Conservation (phyloP, 2,113 vertebrate genomes). For the Sitta europaea region DNA sequence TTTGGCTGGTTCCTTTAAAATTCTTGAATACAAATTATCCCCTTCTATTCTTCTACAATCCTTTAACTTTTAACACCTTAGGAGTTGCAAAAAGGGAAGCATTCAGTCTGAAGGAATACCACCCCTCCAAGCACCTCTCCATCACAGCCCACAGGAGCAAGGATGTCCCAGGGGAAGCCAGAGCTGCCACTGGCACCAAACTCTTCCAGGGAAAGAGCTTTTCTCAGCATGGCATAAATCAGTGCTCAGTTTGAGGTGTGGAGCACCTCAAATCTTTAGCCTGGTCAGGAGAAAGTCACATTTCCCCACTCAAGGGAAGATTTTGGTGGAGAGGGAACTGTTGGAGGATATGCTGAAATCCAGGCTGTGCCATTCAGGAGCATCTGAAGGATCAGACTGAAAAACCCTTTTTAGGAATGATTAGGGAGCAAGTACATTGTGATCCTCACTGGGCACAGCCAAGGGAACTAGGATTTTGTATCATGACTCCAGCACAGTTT, state of each 20-base stretch:
- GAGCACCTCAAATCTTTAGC: not conserved
- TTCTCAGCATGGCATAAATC: not conserved
- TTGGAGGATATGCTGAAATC: not conserved
- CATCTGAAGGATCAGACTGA: not conserved
- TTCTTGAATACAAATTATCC: not conserved
- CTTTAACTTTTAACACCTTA: not conserved
- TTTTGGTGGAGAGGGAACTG: not conserved
- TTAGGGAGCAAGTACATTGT: not conserved
- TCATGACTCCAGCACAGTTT: accelerated
- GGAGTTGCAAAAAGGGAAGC: not conserved
- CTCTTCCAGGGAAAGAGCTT: not conserved
- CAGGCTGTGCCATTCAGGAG: not conserved
- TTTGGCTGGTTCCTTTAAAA: not conserved
- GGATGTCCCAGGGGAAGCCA: not conserved
- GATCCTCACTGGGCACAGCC: not conserved
- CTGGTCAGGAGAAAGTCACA: not conserved
- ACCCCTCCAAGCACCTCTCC: not conserved
- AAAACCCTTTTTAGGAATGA: not conserved
- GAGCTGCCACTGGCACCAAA: not conserved
- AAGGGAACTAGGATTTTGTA: not conserved
- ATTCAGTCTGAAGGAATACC: not conserved
- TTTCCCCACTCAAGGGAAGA: not conserved
- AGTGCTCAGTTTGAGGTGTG: not conserved
- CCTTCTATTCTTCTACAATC: not conserved
- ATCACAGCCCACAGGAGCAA: not conserved